Base-by-base conservation (phyloP, 2,113 vertebrate genomes). In the Halcyon malimbica region DNA sequence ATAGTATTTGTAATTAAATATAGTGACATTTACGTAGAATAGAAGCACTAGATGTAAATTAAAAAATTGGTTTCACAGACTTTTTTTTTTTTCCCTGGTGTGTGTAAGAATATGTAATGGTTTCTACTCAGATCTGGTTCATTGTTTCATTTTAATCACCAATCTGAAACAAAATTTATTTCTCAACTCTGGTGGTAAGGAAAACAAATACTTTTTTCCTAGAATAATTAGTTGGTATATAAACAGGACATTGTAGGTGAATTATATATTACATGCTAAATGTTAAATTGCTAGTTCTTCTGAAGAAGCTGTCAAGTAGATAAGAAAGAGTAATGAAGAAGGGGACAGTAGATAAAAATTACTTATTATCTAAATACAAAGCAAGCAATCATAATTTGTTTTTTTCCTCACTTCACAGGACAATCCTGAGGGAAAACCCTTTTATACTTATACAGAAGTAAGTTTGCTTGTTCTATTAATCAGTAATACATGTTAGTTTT, bases 391-490 rank as follows among this genome's bases (percentile, higher is more conserved):
- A 53, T 41, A 77, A 69, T 74, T 13, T n/a, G 6, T 6, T 44
- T 54, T 77, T 83, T 44, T 65, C 48, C 39, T 92, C 57, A 42
- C 84, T 84, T 91, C 87, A 78, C 91, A 97, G 95, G 87, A 28
- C 46, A 73, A 87, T 31, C 29, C 74, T 41, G 48, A 78, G 13
- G 87, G 74, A 44, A 63, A 41, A 35, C 3, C 1, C 24, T 81
- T 24, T 31, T 80, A 92, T 42, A 65, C 5, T 53, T 87, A 25
- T 35, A 62, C 33, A 94, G 62, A 81, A 71, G 96, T 97, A 87
- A 96, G 96, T 92, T 23, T 91, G 10, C 15, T 69, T 90, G 8
- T 81, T 78, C 42, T 89, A 7, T 78, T 68, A 33, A 71, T 89
- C 46, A 71, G 28, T 23, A 70, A 51, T 59, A 25, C 1, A 2